Evolutionary conservation across 2,797 vertebrate genomes (phyloP), one percentile per base, ranked within the genome.

Genomic region (Aselliscus stoliczkanus): DNA sequence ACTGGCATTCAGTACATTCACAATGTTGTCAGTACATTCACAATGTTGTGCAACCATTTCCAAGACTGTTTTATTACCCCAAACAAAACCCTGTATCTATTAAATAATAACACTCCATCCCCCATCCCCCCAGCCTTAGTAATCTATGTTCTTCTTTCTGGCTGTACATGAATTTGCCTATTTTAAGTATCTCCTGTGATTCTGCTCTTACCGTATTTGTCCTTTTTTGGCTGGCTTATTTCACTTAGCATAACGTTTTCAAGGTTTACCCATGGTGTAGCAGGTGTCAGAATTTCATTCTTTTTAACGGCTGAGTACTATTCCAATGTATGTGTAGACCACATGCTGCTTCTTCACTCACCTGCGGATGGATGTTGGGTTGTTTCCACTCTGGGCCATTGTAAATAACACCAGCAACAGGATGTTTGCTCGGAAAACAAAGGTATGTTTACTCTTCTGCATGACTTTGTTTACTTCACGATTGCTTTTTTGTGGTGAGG

Each of bases 61-160:
- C 29, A 77, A 54, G 84, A 88, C 9, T 20, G 54, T 79, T 69
- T 42, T 34, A 75, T 85, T 12, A 60, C 21, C 50, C 25, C 64
- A 54, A 52, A 56, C 21, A 50, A 62, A 93, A 20, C 11, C 47
- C n/a, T 56, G 18, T 34, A 17, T 25, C 56, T 11, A 15, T 29
- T 39, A 83, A 31, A 6, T n/a, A 31, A 8, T n/a, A 37, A 90
- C 29, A 47, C 12, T 6, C 23, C 13, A 50, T 14, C 31, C n/a
- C 4, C 1, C 2, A 3, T 1, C 7, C 29, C 5, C 14, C 5
- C 10, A 42, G 13, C 4, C 9, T 52, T 39, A 0, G 7, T 50
- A 50, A 70, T 42, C 29, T n/a, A 21, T 4, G 34, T 52, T 67
- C 47, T 70, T 17, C 39, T 54, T 85, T 73, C 52, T 23, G n/a